phyloP scores from a whole-genome alignment of 2,797 vertebrate species.

The Hyperoplus lanceolatus region DNA sequence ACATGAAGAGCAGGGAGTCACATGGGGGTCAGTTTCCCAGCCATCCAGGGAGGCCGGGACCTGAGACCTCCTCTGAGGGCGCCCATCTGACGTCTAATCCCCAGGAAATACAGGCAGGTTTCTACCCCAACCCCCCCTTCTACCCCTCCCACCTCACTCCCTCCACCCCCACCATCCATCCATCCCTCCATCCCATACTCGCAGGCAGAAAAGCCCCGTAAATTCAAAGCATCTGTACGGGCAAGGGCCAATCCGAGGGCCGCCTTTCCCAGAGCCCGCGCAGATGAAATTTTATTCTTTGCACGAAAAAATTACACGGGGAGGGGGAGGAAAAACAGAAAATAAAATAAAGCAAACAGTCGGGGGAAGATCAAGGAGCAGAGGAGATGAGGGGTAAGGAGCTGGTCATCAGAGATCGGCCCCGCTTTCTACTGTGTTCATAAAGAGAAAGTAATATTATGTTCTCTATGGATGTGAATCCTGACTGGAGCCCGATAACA shows the following conservation, averaged over 20 bases:
- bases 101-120: slow-evolving; percentile 86
- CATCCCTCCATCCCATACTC: slow-evolving; percentile 56
- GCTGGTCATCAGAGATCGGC: slow-evolving; percentile 77
- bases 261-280: slow-evolving; percentile 82
- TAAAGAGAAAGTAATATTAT: slow-evolving; percentile 76
- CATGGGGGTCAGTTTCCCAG: slow-evolving; percentile 87
- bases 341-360: slow-evolving; percentile 86
- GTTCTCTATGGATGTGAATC: slow-evolving; percentile 59
- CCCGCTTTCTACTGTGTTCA: slow-evolving; percentile 65
- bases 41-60: slow-evolving; percentile 79
- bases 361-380: slow-evolving; percentile 78
- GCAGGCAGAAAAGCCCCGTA: slow-evolving; percentile 80
- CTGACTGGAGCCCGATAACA: slow-evolving; percentile 52
- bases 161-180: slow-evolving; percentile 54
- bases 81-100: slow-evolving; percentile 86
- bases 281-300: slow-evolving; percentile 83
- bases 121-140: slow-evolving; percentile 33
- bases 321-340: slow-evolving; percentile 76
- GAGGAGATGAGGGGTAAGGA: slow-evolving; percentile 72
- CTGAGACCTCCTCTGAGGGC: slow-evolving; percentile 84
- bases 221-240: slow-evolving; percentile 88
- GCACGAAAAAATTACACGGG: slow-evolving; percentile 79
- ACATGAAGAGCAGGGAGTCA: slow-evolving; percentile 75
- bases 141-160: slow-evolving; percentile 35
- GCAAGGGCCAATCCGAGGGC: slow-evolving; percentile 73